These are phyloP conservation scores for Drosophila sechellia DNA, from an alignment of 1,140 invertebrate genomes.

Conservation along the genomic window DNA sequence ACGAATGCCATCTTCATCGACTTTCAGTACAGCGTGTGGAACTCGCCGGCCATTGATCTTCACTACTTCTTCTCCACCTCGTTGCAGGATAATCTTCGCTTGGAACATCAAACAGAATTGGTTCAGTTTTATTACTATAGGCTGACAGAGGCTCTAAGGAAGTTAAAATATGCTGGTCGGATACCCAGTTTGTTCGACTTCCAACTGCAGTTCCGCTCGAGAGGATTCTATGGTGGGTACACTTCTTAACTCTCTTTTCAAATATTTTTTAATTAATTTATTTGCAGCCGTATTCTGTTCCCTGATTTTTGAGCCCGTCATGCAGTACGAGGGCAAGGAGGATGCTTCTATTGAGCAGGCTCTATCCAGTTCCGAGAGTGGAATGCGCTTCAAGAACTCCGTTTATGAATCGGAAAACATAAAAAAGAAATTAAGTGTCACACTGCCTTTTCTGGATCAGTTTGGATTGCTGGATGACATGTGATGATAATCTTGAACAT, in stretches of 20 bases:
- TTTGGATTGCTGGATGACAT: conserved; percentile 68
- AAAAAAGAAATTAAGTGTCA: conserved; percentile 36
- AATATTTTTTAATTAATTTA: not conserved
- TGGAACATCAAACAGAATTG: conserved; percentile 44
- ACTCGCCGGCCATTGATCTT: conserved; percentile 71
- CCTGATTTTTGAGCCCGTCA: conserved; percentile 50
- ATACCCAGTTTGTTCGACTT: conserved; percentile 70
- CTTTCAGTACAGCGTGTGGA: conserved; percentile 77
- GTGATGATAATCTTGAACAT: conserved; percentile 8
- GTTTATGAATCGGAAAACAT: conserved; percentile 45
- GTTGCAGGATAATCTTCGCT: conserved; percentile 32
- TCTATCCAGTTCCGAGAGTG: conserved; percentile 23
- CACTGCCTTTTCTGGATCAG: conserved; percentile 62
- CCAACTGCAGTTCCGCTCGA: conserved; percentile 49
- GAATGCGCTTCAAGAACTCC: conserved; percentile 30
- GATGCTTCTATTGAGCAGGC: conserved; percentile 57
- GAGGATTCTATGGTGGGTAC: conserved; percentile 58
- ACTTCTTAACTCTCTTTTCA: not conserved
- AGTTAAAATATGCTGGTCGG: conserved; percentile 45
- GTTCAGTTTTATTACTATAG: conserved; percentile 69
- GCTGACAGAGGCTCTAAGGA: conserved; percentile 43
- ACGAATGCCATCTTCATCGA: conserved; percentile 74
- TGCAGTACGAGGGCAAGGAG: conserved; percentile 63
- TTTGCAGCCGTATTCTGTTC: conserved; percentile 37
- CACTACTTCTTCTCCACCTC: conserved; percentile 73